Percentiles rank a stretch among this genome's conserved stretches.
Evolutionary conservation across 2,113 vertebrate species (phyloP).

Genomic region (Thunnus thynnus): DNA sequence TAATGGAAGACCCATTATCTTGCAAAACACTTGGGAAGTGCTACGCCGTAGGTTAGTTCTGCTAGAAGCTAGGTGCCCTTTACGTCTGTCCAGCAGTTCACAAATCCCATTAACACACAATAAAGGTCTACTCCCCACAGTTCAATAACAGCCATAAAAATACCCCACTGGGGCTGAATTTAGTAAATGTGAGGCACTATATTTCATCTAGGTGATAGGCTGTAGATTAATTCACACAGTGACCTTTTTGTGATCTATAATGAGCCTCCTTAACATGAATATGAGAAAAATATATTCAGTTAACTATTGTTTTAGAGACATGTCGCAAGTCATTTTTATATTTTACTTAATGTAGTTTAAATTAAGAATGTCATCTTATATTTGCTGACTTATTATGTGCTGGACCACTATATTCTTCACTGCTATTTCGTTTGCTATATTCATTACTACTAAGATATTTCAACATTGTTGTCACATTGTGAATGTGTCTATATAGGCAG

Average conservation of each 20-base stretch:
- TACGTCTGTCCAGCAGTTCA: conserved; percentile 5
- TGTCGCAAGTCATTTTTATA: not conserved
- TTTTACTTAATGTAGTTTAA: not conserved
- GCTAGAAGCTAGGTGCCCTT: conserved; percentile 16
- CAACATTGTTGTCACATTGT: not conserved
- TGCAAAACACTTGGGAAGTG: not conserved
- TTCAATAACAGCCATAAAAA: conserved; percentile 30
- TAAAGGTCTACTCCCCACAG: conserved; percentile 6
- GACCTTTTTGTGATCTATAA: conserved; percentile 8
- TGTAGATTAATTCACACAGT: not conserved
- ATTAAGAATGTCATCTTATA: not conserved
- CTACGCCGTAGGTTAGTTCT: not conserved
- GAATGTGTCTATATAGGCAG: not conserved
- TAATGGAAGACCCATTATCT: not conserved
- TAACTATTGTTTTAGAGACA: not conserved
- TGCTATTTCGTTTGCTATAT: not conserved
- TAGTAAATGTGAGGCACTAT: not conserved
- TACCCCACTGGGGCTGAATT: not conserved
- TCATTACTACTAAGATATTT: not conserved
- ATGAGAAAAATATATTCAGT: too few species aligned
- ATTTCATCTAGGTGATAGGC: not conserved
- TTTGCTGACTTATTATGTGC: not conserved
- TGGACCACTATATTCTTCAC: not conserved
- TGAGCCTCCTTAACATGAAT: not conserved
- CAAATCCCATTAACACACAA: conserved; percentile 46